Evolutionary conservation across 1,140 invertebrate genomes (phyloP), one percentile per base, ranked within the genome.

Genomic region (Drosophila orosa): DNA sequence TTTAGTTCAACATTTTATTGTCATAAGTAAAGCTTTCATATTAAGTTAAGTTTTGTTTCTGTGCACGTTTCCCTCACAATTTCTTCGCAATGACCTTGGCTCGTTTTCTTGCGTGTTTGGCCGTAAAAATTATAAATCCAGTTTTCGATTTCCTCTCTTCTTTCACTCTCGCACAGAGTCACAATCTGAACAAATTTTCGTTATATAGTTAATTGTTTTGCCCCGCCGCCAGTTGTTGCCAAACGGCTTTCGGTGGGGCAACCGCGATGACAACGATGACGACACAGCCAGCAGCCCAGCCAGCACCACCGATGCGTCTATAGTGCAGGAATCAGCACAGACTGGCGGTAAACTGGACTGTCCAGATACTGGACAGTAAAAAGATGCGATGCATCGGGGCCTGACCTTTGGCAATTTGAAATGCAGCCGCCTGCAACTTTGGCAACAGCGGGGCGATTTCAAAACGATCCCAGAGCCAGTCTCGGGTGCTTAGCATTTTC

Each of bases 21-120:
- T 25, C 24, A n/a, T n/a, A 47, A 27, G 24, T n/a, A n/a, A 9
- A 10, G 24, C 22, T 45, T 13, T 15, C 1, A 15, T 17, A 40
- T n/a, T 25, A n/a, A 10, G 44, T 10, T 5, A 27, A 27, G 7
- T 22, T 68, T 68, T 31, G 47, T 68, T 67, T 35, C 61, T 35
- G 61, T 68, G 65, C 35, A 66, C 22, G 45, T 68, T 68, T 78
- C 48, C 48, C 67, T 67, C 80, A 73, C 80, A 84, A 89, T 89
- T 89, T 89, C 84, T 89, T 89, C 45, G 74, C 80, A 68, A 61
- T 90, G 86, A 90, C 86, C 86, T 90, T 90, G 86, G 86, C 75
- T 90, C 40, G 78, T 71, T 90, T 90, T 90, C 82, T 90, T 90
- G 86, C 78, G 78, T 83, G 80, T 78, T 78, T 74, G 75, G 73